Conservation (phyloP, 2,113 vertebrate genomes). For the Macaca mulatta region DNA sequence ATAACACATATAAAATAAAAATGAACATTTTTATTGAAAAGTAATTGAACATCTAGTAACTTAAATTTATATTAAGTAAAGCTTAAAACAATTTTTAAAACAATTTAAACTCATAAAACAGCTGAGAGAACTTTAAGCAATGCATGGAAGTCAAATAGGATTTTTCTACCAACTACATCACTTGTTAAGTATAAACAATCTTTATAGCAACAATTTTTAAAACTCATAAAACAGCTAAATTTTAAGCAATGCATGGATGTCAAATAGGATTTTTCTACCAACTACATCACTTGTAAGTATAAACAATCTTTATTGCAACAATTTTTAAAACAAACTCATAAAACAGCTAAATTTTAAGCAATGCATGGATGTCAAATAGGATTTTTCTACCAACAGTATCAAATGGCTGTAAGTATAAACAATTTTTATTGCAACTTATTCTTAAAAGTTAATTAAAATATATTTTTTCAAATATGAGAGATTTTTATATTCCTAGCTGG, state of each 20-base stretch:
- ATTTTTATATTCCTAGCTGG: neutral
- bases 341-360: neutral
- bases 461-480: neutral
- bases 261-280: neutral
- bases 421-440: conserved; percentile 19
- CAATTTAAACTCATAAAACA: conserved; percentile 16
- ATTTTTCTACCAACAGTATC: neutral
- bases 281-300: neutral
- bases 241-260: neutral
- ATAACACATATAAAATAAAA: conserved; percentile 3
- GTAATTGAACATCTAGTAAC: neutral
- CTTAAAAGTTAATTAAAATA: neutral
- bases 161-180: neutral
- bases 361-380: neutral
- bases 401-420: neutral
- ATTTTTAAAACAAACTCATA: conserved; percentile 16
- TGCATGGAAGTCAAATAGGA: neutral
- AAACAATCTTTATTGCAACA: neutral
- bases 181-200: neutral
- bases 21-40: neutral
- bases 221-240: neutral
- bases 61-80: conserved; percentile 1
- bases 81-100: conserved; percentile 33
- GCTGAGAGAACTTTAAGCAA: conserved; percentile 3
- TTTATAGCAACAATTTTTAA: conserved; percentile 24